Percentiles rank a stretch among this genome's conserved stretches.
phyloP scores from a whole-genome alignment of 2,113 vertebrate genomes.

The Bostrychus sinensis region DNA sequence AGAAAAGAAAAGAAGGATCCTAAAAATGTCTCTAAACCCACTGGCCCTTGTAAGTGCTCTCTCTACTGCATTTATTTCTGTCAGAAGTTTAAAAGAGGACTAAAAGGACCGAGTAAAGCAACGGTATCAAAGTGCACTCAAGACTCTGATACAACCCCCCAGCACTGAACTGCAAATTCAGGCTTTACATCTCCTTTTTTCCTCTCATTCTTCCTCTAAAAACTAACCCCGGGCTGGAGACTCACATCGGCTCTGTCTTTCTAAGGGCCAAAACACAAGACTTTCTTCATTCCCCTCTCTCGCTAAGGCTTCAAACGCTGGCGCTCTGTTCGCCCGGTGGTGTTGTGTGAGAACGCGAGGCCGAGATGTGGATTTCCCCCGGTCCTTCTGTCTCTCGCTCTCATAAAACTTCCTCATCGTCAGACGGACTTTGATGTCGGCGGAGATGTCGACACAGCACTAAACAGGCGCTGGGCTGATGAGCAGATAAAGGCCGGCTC shows the following conservation, averaged over 20 bases:
- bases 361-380: conserved; percentile 46
- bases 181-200: background rate
- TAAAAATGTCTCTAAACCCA: too few relatives aligned
- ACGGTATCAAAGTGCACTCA: background rate
- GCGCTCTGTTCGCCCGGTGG: conserved; percentile 49
- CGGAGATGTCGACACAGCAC: conserved; percentile 52
- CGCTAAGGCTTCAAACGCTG: conserved; percentile 48
- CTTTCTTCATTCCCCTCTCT: conserved; percentile 26
- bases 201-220: conserved; percentile 29
- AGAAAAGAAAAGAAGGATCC: too few relatives aligned
- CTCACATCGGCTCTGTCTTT: conserved; percentile 35
- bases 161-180: background rate
- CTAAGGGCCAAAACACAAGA: conserved; percentile 48
- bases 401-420: conserved; percentile 36
- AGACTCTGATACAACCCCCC: background rate
- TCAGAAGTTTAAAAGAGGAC: background rate
- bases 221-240: conserved; percentile 39
- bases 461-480: conserved; percentile 50
- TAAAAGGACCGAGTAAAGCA: background rate
- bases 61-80: background rate
- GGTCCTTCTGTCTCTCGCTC: background rate
- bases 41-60: conserved; percentile 14
- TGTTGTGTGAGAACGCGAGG: conserved; percentile 33
- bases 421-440: conserved; percentile 51
- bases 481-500: conserved; percentile 44